Evolutionary conservation across 2,888 invertebrate species (phyloP).

Genomic region (Trissoscelio sp.): DNA sequence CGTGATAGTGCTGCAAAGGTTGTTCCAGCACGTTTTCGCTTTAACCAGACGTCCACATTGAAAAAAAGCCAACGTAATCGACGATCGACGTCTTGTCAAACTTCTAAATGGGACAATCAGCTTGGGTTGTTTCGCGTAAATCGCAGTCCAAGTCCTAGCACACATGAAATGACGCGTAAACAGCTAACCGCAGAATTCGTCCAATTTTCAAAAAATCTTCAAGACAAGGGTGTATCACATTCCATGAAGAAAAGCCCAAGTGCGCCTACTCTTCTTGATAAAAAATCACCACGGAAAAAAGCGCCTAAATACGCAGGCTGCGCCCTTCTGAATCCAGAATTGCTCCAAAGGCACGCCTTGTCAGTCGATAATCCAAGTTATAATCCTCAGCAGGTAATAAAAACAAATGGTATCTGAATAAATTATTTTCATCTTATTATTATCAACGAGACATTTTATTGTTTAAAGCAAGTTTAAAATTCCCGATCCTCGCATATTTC

Average conservation of each 20-base stretch:
- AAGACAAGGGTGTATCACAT: conserved; percentile 76
- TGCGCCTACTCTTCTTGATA: conserved; percentile 85
- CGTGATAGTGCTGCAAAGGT: conserved; percentile 97
- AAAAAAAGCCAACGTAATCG: conserved; percentile 81
- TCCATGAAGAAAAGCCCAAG: conserved; percentile 85
- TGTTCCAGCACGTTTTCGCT: conserved; percentile 89
- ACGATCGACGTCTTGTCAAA: conserved; percentile 84
- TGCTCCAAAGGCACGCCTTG: conserved; percentile 91
- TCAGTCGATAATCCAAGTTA: conserved; percentile 91
- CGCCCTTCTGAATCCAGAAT: conserved; percentile 86
- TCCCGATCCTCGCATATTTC: too few species aligned
- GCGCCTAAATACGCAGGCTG: conserved; percentile 83
- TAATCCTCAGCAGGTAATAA: conserved; percentile 77
- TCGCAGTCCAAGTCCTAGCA: conserved; percentile 84
- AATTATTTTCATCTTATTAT: too few species aligned
- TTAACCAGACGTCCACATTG: conserved; percentile 77
- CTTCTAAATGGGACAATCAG: conserved; percentile 87
- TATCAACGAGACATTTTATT: too few species aligned
- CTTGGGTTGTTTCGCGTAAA: conserved; percentile 87
- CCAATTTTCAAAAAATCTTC: conserved; percentile 80
- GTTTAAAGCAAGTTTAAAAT: too few species aligned
- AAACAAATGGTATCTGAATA: too few species aligned
- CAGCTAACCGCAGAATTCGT: conserved; percentile 81
- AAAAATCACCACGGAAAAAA: conserved; percentile 79
- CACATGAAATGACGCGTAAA: conserved; percentile 79